These are phyloP conservation scores for Phrynocephalus versicolor DNA, from an alignment of 2,113 vertebrate species.

Conservation along the genomic window DNA sequence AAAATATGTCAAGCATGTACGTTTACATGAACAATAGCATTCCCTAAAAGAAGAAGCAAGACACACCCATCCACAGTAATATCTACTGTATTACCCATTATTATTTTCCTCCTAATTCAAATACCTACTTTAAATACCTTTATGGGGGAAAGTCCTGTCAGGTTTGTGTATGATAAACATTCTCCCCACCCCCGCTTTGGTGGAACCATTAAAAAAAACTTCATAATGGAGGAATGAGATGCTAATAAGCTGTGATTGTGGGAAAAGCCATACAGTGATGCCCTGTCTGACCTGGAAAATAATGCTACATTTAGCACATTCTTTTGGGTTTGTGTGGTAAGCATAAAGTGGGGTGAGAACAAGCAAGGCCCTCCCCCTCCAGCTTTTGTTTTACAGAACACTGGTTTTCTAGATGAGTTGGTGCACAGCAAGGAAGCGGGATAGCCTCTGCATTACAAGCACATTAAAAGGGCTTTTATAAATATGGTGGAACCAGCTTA, in stretches of 20 bases:
- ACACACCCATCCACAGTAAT: conserved; percentile 43
- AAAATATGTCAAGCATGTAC: conserved; percentile 47
- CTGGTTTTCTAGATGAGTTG: conserved; percentile 52
- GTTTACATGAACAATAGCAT: conserved; percentile 63
- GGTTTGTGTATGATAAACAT: conserved; percentile 72
- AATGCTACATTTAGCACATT: conserved; percentile 76
- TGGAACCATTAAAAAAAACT: conserved; percentile 69
- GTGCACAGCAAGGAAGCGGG: not conserved
- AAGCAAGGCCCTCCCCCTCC: conserved; percentile 46
- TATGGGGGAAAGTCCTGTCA: conserved; percentile 32
- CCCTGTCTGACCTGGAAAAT: conserved; percentile 72
- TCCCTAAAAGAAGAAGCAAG: conserved; percentile 65
- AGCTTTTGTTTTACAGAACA: conserved; percentile 58
- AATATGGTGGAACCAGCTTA: conserved; percentile 34
- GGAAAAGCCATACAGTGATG: conserved; percentile 67
- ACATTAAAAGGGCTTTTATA: conserved; percentile 41
- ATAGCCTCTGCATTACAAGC: conserved; percentile 53
- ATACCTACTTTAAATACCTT: conserved; percentile 20
- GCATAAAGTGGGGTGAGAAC: conserved; percentile 63
- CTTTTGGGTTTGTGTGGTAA: conserved; percentile 67
- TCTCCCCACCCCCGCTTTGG: conserved; percentile 61
- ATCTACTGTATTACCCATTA: conserved; percentile 66
- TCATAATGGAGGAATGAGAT: conserved; percentile 71
- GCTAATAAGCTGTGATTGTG: conserved; percentile 75
- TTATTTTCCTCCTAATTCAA: conserved; percentile 66